Percentiles rank a stretch among this genome's conserved stretches.
Conservation (phyloP, 2,888 invertebrate genomes). For the Ophion obscuratus region DNA sequence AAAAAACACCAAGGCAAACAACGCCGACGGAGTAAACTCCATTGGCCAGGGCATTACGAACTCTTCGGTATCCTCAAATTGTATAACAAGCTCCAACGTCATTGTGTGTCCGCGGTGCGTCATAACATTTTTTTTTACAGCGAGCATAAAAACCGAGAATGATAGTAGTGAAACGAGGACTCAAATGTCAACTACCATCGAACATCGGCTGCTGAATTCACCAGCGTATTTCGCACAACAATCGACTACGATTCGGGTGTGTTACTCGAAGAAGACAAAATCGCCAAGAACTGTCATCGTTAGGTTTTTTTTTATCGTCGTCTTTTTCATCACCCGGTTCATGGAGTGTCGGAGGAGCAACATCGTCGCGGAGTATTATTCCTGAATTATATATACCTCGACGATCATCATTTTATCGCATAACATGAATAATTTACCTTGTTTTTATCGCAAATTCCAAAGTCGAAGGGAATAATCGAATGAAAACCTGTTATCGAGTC, state of each 20-base stretch:
- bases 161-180: background rate
- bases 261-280: background rate
- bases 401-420: slow-evolving; percentile 9
- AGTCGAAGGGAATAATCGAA: background rate
- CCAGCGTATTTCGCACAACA: background rate
- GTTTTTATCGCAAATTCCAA: slow-evolving; percentile 34
- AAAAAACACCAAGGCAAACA: slow-evolving; percentile 44
- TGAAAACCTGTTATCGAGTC: slow-evolving; percentile 11
- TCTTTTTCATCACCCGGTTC: slow-evolving; percentile 7
- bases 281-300: background rate
- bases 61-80: slow-evolving; percentile 15
- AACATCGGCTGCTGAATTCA: background rate
- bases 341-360: background rate
- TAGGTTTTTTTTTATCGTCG: background rate
- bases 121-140: background rate
- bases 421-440: slow-evolving; percentile 24
- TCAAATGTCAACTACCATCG: background rate
- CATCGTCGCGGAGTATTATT: background rate
- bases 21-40: slow-evolving; percentile 28
- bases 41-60: slow-evolving; percentile 25
- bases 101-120: slow-evolving; percentile 3
- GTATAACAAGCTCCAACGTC: slow-evolving; percentile 4
- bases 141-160: slow-evolving; percentile 12
- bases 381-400: background rate
- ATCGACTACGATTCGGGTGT: background rate